phyloP scores from a whole-genome alignment of 1,140 invertebrate species.

The Bombyx mandarina region DNA sequence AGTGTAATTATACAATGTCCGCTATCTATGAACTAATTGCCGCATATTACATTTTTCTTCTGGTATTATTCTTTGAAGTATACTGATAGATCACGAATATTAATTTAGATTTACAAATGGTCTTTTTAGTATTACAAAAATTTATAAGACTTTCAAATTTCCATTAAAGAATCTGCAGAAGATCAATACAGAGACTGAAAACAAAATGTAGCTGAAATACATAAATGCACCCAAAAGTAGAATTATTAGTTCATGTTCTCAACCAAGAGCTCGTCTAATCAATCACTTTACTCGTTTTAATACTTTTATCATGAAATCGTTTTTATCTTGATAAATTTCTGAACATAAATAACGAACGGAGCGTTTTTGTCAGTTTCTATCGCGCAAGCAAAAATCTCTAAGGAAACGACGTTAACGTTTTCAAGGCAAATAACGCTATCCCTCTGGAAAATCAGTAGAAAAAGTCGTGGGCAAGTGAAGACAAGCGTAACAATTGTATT shows the following conservation, averaged over 20 bases:
- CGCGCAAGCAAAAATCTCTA: slow-evolving; percentile 1
- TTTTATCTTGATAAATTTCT: background rate
- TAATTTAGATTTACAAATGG: too few species aligned
- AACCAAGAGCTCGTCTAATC: background rate
- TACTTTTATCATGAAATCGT: background rate
- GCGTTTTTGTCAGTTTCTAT: background rate
- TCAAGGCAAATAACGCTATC: slow-evolving; percentile 1
- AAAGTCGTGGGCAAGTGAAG: background rate
- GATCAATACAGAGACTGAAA: too few species aligned
- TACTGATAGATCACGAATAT: too few species aligned
- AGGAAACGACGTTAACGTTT: background rate
- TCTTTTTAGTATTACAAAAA: too few species aligned
- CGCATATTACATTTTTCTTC: too few species aligned
- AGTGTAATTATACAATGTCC: too few species aligned
- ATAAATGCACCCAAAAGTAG: too few species aligned
- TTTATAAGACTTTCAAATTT: too few species aligned
- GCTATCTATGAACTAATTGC: too few species aligned
- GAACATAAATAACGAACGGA: background rate
- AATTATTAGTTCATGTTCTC: background rate
- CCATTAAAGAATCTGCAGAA: too few species aligned
- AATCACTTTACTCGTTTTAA: background rate
- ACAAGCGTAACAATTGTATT: slow-evolving; percentile 13
- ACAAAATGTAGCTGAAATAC: too few species aligned
- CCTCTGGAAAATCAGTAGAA: background rate
- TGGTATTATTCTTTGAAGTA: too few species aligned